These are phyloP conservation scores for Diorhabda carinulata DNA, from an alignment of 1,140 invertebrate species.

Conservation along the genomic window DNA sequence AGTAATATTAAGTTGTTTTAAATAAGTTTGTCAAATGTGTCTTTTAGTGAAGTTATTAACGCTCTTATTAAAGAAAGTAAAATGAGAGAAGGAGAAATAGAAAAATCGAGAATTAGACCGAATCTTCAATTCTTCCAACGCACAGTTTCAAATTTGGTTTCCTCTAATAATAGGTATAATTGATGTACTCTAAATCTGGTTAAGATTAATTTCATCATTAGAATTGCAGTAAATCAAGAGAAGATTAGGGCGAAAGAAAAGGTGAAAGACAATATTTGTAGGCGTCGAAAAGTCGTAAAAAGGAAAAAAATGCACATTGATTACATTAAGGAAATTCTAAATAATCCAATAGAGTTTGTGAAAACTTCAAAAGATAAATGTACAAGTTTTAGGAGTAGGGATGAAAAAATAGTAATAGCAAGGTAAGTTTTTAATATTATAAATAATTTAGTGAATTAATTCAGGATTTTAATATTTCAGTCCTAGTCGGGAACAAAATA, in stretches of 20 bases:
- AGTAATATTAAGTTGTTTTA: not conserved
- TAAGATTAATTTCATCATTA: not conserved
- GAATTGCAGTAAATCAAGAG: constrained; percentile 8
- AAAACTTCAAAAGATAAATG: not conserved
- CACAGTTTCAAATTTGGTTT: constrained; percentile 16
- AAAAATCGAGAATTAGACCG: constrained; percentile 13
- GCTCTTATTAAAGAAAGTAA: constrained; percentile 18
- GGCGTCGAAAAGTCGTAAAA: not conserved
- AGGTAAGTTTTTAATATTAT: too few relatives aligned
- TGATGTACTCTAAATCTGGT: not conserved
- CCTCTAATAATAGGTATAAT: constrained; percentile 17
- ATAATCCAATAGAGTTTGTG: not conserved
- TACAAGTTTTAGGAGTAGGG: not conserved
- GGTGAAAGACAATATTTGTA: not conserved
- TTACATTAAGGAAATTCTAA: constrained; percentile 9
- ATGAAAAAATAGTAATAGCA: not conserved
- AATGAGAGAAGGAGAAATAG: constrained; percentile 13
- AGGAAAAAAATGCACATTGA: constrained; percentile 5
- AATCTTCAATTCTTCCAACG: constrained; percentile 18
- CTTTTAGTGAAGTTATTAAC: constrained; percentile 19
- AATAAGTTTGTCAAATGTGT: not conserved
- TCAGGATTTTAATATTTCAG: too few relatives aligned
- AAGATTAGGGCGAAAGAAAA: constrained; percentile 8
- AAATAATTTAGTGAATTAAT: too few relatives aligned
- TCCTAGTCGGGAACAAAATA: too few relatives aligned